Percentiles rank a stretch among this genome's conserved stretches.
Evolutionary conservation across 2,113 vertebrate species (phyloP).

Genomic region (Pavo muticus): DNA sequence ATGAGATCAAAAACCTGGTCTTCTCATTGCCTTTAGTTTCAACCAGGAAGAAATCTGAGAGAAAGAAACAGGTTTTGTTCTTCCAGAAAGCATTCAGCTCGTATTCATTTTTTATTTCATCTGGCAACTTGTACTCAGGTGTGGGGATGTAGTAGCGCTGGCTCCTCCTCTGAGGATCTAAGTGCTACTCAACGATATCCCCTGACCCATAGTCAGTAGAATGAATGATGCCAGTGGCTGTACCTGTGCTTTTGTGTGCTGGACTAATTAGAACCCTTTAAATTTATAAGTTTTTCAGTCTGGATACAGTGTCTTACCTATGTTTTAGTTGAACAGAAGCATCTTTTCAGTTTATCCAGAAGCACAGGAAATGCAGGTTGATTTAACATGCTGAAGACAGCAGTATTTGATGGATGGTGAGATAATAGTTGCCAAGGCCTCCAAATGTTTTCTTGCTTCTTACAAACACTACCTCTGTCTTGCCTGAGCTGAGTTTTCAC

Average conservation of each 20-base stretch:
- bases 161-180: background rate
- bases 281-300: background rate
- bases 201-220: background rate
- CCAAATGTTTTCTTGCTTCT: background rate
- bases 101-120: background rate
- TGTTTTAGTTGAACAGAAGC: background rate
- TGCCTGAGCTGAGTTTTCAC: background rate
- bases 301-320: background rate
- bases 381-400: background rate
- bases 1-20: background rate
- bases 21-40: background rate
- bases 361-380: background rate
- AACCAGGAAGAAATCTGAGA: background rate
- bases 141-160: background rate
- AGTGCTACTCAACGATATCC: background rate
- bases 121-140: background rate
- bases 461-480: background rate
- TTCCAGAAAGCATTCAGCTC: background rate
- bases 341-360: background rate
- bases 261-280: background rate
- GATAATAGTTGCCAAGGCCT: background rate
- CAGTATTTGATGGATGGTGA: background rate
- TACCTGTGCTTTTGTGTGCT: background rate
- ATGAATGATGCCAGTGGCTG: background rate
- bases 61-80: slow-evolving; percentile 14